phyloP scores from a whole-genome alignment of 2,113 vertebrate species.

The Oxygymnocypris stewartii region DNA sequence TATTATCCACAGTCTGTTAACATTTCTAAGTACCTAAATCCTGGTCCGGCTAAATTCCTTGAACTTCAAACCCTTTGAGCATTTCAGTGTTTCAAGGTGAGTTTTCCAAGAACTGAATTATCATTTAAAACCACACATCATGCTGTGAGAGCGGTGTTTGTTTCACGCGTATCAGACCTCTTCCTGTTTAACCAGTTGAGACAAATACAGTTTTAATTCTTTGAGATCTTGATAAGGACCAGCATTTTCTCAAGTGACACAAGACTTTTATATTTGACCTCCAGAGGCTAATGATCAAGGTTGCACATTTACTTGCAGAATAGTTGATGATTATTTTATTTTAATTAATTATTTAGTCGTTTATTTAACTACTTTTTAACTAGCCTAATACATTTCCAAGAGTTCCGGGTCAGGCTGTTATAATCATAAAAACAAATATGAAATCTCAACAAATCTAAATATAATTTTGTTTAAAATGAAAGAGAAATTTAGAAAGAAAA shows the following conservation, averaged over 20 bases:
- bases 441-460: not conserved
- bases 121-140: not conserved
- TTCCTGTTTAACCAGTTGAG: slow-evolving; percentile 9
- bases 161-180: not conserved
- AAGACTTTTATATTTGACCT: not conserved
- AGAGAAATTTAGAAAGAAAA: too few species aligned
- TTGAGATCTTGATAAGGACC: not conserved
- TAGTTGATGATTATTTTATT: not conserved
- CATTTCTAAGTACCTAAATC: slow-evolving; percentile 5
- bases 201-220: not conserved
- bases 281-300: not conserved
- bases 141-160: not conserved
- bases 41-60: not conserved
- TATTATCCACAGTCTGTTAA: not conserved
- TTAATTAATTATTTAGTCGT: too few species aligned
- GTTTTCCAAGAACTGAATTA: not conserved
- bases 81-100: not conserved
- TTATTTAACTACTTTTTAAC: too few species aligned
- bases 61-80: not conserved
- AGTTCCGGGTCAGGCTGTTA: not conserved
- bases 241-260: not conserved
- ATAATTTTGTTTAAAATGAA: too few species aligned
- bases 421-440: not conserved
- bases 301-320: not conserved
- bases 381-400: not conserved